These are phyloP conservation scores for Drosophila cognata DNA, from an alignment of 2,888 invertebrate genomes.

Conservation along the genomic window DNA sequence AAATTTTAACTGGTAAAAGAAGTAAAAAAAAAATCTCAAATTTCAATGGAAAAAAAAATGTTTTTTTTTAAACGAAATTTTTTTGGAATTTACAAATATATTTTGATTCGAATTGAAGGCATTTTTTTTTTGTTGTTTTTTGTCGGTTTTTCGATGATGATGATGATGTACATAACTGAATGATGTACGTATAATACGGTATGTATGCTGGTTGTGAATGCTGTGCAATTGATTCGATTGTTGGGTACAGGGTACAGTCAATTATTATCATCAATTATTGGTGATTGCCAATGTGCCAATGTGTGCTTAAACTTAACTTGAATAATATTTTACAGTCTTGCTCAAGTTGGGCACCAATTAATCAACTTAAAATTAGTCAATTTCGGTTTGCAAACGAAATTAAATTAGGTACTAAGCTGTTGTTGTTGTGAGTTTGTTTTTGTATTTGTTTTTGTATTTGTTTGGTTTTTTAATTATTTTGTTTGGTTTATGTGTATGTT, in stretches of 20 bases:
- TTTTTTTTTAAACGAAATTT: background rate
- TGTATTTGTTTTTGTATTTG: conserved; percentile 19
- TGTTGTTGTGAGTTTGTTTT: background rate
- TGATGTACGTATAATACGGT: background rate
- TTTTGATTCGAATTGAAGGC: background rate
- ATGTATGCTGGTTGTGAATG: conserved; percentile 6
- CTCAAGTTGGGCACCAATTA: conserved; percentile 48
- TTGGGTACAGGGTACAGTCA: conserved; percentile 19
- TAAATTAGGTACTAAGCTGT: conserved; percentile 47
- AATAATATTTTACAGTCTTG: conserved; percentile 31
- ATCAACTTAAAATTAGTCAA: conserved; percentile 69
- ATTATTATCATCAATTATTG: conserved; percentile 19
- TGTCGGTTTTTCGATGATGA: background rate
- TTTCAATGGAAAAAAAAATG: background rate
- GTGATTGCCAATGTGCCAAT: conserved; percentile 29
- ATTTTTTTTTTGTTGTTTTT: background rate
- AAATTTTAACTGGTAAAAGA: background rate
- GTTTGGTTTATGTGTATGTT: conserved; percentile 25
- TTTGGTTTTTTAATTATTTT: conserved; percentile 8
- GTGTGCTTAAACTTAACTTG: conserved; percentile 45
- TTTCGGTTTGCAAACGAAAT: conserved; percentile 48
- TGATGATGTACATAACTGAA: background rate
- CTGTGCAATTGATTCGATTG: conserved; percentile 21
- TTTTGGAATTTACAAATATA: background rate
- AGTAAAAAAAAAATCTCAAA: background rate